phyloP scores from a whole-genome alignment of 35 echinoderm and acorn worm genomes.

The Ptychodera flava region DNA sequence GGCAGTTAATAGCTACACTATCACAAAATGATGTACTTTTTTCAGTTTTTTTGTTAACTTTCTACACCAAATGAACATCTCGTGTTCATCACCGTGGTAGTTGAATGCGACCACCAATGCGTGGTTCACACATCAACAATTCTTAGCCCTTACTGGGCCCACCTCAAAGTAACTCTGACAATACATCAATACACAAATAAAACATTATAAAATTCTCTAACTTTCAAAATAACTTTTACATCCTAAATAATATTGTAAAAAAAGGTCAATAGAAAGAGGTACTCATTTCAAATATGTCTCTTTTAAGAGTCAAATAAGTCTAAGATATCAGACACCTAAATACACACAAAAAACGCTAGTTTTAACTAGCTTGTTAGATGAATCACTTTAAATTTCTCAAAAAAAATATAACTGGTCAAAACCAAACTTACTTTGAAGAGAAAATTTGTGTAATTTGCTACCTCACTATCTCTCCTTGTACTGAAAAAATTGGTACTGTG shows the following conservation, averaged over 20 bases:
- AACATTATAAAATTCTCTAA: slow-evolving; percentile 2
- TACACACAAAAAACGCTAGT: neutral
- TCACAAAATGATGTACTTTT: slow-evolving; percentile 2
- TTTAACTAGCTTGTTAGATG: neutral
- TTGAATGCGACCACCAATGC: no score
- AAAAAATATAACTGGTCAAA: neutral
- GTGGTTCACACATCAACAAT: no score
- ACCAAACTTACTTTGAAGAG: neutral
- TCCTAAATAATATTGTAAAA: slow-evolving; percentile 2
- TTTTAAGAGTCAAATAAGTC: neutral
- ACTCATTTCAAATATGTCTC: neutral
- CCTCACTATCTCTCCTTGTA: no score
- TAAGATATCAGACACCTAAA: neutral
- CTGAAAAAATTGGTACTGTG: no score
- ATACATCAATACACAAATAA: neutral
- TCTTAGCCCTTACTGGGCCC: no score
- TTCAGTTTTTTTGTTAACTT: neutral
- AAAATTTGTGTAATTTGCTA: no score
- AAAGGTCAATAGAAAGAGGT: neutral
- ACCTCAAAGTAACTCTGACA: no score
- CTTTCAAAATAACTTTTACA: slow-evolving; percentile 2
- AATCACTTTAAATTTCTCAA: neutral
- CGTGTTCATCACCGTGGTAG: no score
- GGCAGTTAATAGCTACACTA: neutral
- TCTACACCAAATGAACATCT: neutral